Percentiles rank a stretch among this genome's conserved stretches.
Evolutionary conservation across 2,797 vertebrate species (phyloP).

Genomic region (Pyrocephalus nanus): DNA sequence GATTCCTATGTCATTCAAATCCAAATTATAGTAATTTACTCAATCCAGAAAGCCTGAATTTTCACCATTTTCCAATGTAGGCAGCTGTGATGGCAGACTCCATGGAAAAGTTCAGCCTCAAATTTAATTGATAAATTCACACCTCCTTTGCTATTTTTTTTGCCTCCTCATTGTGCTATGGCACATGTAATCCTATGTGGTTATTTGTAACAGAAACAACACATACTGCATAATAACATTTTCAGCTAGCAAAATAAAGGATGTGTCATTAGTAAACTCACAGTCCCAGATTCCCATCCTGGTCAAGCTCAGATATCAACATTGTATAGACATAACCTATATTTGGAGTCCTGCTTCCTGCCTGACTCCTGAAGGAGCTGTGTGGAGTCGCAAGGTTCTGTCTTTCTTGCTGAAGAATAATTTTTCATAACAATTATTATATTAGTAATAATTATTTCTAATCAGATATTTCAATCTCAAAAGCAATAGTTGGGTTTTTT

Average conservation of each 20-base stretch:
- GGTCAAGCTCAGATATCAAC: background rate
- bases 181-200: background rate
- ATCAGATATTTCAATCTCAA: background rate
- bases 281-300: background rate
- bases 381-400: background rate
- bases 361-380: background rate
- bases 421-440: background rate
- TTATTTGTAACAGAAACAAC: background rate
- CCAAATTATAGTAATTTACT: slow-evolving; percentile 54
- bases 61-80: background rate
- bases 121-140: slow-evolving; percentile 9
- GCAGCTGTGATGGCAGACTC: background rate
- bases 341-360: background rate
- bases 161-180: background rate
- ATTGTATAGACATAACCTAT: background rate
- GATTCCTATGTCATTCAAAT: slow-evolving; percentile 43
- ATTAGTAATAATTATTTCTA: background rate
- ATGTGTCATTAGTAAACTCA: background rate
- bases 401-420: background rate
- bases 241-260: background rate
- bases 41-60: slow-evolving; percentile 5
- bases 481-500: background rate
- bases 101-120: background rate
- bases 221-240: background rate
- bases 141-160: background rate